Evolutionary conservation across 2,113 vertebrate species (phyloP), one percentile per base, ranked within the genome.

Genomic region (Lichenostomus cassidix): DNA sequence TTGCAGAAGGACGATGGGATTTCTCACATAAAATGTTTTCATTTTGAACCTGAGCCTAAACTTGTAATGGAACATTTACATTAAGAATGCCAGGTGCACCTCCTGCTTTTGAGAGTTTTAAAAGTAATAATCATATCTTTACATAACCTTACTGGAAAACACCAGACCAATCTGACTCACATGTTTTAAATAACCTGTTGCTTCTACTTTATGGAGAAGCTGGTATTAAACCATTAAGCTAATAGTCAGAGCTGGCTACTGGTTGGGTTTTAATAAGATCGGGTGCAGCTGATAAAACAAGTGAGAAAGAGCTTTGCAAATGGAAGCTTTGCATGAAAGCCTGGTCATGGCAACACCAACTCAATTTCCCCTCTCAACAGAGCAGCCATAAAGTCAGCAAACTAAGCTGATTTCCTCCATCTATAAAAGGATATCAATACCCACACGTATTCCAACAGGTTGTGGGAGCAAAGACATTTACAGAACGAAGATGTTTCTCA

Each of bases 171-270:
- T 78, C 68, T 92, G 88, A 94, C 82, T 92, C 83, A 90, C 63
- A 68, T 81, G 85, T 92, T 95, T 90, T 92, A 96, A 96, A 94
- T 85, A 96, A 93, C 68, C 47, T 59, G 42, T 81, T 88, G 78
- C 75, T 83, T 73, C 80, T 90, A 44, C 69, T 81, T 92, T 42
- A 94, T 83, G 65, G 35, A 88, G 93, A 91, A 92, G 85, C 79
- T 93, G 73, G 64, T 82, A 92, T 93, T 94, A 97, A 96, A 83
- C 44, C 41, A 93, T 86, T 92, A 95, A 84, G 92, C 76, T 93
- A 92, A 81, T 25, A 93, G 71, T 70, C 79, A 80, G 83, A 92
- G 85, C 79, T 81, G 85, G 47, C 68, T 90, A 78, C 70, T 86
- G 82, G 92, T 90, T 77, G 63, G 37, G n/a, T 91, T 90, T 93